phyloP scores from a whole-genome alignment of 2,113 vertebrate species.

The Sciurus niger region DNA sequence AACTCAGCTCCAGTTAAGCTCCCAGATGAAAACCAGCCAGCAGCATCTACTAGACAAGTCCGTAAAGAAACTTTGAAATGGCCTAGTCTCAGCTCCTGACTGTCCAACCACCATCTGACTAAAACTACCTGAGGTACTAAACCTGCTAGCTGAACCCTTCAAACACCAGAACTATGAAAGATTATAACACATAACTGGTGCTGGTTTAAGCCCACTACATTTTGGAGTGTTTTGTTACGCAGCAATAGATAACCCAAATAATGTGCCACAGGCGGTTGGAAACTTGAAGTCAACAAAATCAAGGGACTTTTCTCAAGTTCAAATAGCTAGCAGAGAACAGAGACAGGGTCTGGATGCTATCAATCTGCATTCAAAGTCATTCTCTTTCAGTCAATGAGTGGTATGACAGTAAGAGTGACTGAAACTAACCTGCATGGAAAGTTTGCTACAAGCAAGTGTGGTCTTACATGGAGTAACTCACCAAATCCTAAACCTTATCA shows the following conservation, averaged over 20 bases:
- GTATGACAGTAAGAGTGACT: neutral
- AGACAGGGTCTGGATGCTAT: constrained; percentile 6
- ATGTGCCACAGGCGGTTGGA: neutral
- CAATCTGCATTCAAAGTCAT: constrained; percentile 36
- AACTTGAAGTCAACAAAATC: neutral
- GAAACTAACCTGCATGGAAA: neutral
- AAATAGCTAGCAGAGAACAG: neutral
- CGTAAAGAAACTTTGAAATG: constrained; percentile 34
- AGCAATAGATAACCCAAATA: neutral
- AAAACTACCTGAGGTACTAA: neutral
- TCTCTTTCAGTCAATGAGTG: neutral
- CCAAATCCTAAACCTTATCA: constrained; percentile 39
- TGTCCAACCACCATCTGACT: neutral
- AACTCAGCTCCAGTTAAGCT: neutral
- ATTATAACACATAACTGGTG: neutral
- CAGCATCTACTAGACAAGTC: neutral
- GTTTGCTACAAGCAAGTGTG: neutral
- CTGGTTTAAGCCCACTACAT: neutral
- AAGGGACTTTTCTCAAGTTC: constrained; percentile 15
- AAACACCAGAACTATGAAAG: neutral
- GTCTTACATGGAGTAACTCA: neutral
- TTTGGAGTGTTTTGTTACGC: neutral
- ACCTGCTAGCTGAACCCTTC: neutral
- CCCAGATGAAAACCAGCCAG: constrained; percentile 1
- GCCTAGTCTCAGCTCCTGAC: neutral